phyloP scores from a whole-genome alignment of 2,113 vertebrate genomes.

The Poicephalus gulielmi region DNA sequence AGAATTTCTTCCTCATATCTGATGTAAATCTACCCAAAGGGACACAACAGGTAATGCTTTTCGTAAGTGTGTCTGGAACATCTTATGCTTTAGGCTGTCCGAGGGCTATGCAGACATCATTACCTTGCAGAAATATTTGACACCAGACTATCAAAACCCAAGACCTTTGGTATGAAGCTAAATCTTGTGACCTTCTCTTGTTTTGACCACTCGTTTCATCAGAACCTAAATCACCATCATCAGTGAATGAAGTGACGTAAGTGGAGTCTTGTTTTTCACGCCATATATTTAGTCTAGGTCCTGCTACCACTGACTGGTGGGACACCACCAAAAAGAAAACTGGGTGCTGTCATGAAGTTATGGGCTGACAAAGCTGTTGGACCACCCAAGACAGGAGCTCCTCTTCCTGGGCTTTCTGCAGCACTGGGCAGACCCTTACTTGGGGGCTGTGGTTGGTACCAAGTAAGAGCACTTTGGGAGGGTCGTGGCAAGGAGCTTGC shows the following conservation, averaged over 20 bases:
- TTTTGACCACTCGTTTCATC: not conserved
- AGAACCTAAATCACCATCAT: not conserved
- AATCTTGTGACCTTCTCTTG: not conserved
- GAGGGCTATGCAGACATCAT: fast-evolving
- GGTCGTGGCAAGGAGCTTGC: not conserved
- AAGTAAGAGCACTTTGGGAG: not conserved
- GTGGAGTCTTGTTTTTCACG: not conserved
- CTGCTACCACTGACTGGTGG: not conserved
- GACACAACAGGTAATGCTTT: not conserved
- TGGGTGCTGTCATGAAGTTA: fast-evolving
- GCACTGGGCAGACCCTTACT: fast-evolving
- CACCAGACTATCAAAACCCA: not conserved
- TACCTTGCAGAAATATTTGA: not conserved
- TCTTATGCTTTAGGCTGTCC: not conserved
- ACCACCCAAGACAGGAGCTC: not conserved
- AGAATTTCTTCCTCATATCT: not conserved
- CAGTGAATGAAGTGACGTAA: fast-evolving
- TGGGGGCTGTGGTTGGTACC: not conserved
- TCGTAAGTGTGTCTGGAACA: too few species aligned
- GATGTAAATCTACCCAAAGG: not conserved
- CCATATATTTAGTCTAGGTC: not conserved
- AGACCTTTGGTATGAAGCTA: not conserved
- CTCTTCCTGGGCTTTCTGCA: not conserved
- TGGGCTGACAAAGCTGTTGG: not conserved
- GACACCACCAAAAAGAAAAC: too few species aligned